phyloP scores from a whole-genome alignment of 2,113 vertebrate genomes.

The Seriola rivoliana region DNA sequence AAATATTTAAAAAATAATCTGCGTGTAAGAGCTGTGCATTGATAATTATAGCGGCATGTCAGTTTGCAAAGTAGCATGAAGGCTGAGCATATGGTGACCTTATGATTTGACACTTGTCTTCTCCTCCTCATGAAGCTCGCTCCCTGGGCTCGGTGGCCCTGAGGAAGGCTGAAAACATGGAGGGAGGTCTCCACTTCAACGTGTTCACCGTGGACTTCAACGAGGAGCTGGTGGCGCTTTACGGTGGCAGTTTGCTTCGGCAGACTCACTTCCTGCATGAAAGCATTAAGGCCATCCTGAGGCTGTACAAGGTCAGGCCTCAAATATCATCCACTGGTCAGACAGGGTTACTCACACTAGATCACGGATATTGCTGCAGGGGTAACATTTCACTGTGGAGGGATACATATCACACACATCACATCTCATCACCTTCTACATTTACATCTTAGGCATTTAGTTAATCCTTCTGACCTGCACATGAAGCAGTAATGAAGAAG shows the following conservation, averaged over 20 bases:
- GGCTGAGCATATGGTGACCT: too few species aligned
- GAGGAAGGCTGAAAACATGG: constrained; percentile 93
- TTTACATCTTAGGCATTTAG: constrained; percentile 3
- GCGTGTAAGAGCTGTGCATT: constrained; percentile 1
- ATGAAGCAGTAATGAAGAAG: neutral
- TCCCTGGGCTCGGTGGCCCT: constrained; percentile 96
- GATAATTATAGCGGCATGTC: neutral
- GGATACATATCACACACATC: constrained; percentile 5
- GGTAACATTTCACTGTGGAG: constrained; percentile 10
- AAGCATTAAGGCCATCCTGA: constrained; percentile 95
- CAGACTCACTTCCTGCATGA: constrained; percentile 96
- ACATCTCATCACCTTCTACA: constrained; percentile 1
- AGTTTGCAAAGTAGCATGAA: too few species aligned
- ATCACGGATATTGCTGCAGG: neutral
- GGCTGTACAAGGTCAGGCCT: constrained; percentile 92
- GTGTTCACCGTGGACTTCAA: constrained; percentile 98
- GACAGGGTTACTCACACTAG: neutral
- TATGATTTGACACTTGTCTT: neutral
- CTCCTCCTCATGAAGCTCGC: constrained; percentile 84
- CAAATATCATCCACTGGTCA: neutral
- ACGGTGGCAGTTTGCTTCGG: constrained; percentile 92
- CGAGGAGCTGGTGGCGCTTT: constrained; percentile 96
- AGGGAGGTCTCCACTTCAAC: constrained; percentile 92
- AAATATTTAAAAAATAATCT: neutral
- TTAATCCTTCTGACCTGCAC: neutral